Percentiles rank a stretch among this genome's conserved stretches.
Evolutionary conservation across 1,140 invertebrate species (phyloP).

Genomic region (Ceratina calcarata): DNA sequence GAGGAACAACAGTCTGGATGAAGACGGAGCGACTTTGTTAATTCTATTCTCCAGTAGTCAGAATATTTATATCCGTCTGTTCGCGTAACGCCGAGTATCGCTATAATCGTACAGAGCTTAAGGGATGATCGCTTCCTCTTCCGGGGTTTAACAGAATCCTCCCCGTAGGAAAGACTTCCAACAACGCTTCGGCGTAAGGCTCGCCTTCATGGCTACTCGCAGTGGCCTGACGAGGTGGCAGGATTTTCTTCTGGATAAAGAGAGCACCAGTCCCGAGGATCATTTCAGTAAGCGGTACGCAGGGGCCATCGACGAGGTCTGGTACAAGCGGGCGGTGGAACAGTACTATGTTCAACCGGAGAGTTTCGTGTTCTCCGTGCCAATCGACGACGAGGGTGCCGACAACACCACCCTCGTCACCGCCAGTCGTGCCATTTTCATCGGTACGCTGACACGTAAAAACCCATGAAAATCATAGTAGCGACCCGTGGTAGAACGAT

Average conservation of each 20-base stretch:
- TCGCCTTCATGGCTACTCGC: constrained; percentile 93
- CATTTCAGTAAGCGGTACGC: constrained; percentile 76
- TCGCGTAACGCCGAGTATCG: not conserved
- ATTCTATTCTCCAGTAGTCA: constrained; percentile 11
- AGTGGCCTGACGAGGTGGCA: constrained; percentile 94
- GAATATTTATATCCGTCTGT: not conserved
- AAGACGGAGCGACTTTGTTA: constrained; percentile 4
- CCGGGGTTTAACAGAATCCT: constrained; percentile 40
- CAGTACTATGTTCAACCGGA: constrained; percentile 89
- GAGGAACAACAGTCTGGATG: constrained; percentile 35
- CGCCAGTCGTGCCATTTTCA: constrained; percentile 92
- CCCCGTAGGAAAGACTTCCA: constrained; percentile 87
- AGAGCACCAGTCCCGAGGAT: constrained; percentile 61
- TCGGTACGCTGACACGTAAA: too few species aligned
- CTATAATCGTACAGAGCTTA: not conserved
- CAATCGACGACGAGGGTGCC: constrained; percentile 86
- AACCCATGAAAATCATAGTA: too few species aligned
- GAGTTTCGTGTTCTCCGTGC: constrained; percentile 93
- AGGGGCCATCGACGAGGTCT: constrained; percentile 93
- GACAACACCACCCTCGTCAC: constrained; percentile 89
- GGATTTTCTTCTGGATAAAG: constrained; percentile 83
- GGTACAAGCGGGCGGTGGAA: constrained; percentile 96
- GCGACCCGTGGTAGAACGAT: too few species aligned
- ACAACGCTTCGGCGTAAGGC: constrained; percentile 90
- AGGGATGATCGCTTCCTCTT: not conserved